Base-by-base conservation (phyloP, 2,888 invertebrate genomes). In the Folsomia manolachei region DNA sequence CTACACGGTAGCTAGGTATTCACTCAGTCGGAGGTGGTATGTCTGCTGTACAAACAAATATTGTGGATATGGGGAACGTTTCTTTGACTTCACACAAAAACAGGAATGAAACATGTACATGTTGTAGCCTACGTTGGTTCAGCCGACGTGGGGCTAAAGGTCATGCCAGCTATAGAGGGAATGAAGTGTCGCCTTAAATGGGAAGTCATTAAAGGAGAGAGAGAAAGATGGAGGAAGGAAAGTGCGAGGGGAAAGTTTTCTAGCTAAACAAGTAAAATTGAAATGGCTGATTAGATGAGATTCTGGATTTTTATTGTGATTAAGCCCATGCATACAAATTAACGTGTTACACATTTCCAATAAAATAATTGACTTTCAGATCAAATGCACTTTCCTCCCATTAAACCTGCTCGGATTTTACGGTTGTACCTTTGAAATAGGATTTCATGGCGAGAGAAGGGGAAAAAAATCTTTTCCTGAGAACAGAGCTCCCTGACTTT, bases 301-400 rank as follows among this genome's bases (percentile, higher is more conserved):
- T 63, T 63, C 63, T 26, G 63, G 27, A 63, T 63, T 63, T 63
- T 63, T 63, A 63, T 63, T 27, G 63, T 26, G 63, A 63, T 63
- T 63, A 63, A 27, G 27, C 27, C 27, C n/a, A 25, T 63, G 63
- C 63, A 63, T 63, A 63, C 63, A 63, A 63, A 63, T 63, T 63
- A 63, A 63, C 63, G 63, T 63, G 27, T 63, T 63, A 56, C 56
- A 56, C 39, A n/a, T n/a, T 39, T 39, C 39, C 39, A 56, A 18
- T 21, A 56, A 56, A 56, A 56, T 56, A 56, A 56, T 56, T n/a
- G 56, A 56, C 56, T 56, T 56, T 21, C 56, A 56, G 56, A 56
- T 56, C 56, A 56, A 56, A 56, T 56, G 56, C 19, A 56, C 39
- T 39, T 39, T 39, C 39, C 39, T 39, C 39, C 39, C 39, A 39